phyloP scores from a whole-genome alignment of 2,888 invertebrate genomes.

The Dynastes maya region DNA sequence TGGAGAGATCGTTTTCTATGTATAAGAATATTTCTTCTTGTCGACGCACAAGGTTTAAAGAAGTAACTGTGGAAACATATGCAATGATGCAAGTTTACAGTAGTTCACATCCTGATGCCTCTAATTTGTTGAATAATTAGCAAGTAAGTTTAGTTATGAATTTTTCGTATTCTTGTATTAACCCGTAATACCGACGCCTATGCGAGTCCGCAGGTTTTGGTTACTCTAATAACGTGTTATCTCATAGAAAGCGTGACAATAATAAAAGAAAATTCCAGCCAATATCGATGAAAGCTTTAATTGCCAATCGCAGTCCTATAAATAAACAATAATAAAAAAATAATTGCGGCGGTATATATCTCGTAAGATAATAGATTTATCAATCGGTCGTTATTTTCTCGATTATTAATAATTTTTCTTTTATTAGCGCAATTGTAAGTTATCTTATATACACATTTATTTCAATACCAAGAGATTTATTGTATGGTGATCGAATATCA shows the following conservation, averaged over 20 bases:
- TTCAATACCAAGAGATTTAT: background rate
- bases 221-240: background rate
- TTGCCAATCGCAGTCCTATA: slow-evolving; percentile 15
- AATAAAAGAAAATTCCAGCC: slow-evolving; percentile 3
- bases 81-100: no score
- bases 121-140: no score
- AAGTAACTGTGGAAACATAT: no score
- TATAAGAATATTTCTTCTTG: no score
- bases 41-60: no score
- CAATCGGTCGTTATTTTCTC: slow-evolving; percentile 18
- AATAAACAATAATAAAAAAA: slow-evolving; percentile 19
- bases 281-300: slow-evolving; percentile 24
- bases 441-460: background rate
- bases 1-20: no score
- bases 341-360: background rate
- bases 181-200: no score
- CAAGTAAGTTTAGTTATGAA: no score
- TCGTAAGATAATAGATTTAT: slow-evolving; percentile 34
- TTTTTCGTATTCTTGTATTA: no score
- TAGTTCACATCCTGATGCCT: no score
- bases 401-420: slow-evolving; percentile 2
- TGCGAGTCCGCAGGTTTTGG: no score
- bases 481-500: background rate
- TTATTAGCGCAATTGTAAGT: slow-evolving; percentile 25
- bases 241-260: slow-evolving; percentile 29